Conservation (phyloP, 2,113 vertebrate genomes). For the Dicentrarchus labrax region DNA sequence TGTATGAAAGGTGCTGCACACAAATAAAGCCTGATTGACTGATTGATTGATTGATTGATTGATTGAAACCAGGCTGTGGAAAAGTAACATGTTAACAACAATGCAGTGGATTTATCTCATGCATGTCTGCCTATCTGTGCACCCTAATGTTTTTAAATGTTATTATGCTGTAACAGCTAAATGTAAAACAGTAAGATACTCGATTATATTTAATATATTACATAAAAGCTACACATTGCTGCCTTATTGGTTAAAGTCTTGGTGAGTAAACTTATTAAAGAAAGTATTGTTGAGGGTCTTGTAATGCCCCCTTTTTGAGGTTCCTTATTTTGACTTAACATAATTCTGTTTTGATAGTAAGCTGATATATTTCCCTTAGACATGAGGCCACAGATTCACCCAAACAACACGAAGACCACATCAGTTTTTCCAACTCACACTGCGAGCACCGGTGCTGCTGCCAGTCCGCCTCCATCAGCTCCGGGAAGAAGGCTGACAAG, state of each 20-base stretch:
- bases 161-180: not conserved
- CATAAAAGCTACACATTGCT: not conserved
- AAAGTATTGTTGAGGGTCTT: too few species aligned
- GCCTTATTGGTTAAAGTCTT: not conserved
- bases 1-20: not conserved
- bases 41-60: not conserved
- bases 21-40: not conserved
- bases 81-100: not conserved
- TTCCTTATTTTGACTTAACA: not conserved
- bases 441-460: constrained; percentile 90
- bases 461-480: constrained; percentile 93
- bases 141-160: not conserved
- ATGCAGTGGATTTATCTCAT: not conserved
- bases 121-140: not conserved
- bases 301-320: too few species aligned
- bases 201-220: not conserved
- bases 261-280: not conserved
- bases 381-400: not conserved
- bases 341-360: not conserved
- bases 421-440: constrained; percentile 86
- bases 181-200: not conserved
- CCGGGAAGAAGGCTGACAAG: constrained; percentile 92
- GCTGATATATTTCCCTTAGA: not conserved
- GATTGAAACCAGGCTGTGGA: not conserved
- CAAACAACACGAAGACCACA: not conserved